Evolutionary conservation across 92 coral and sea anemone species (phyloP), one percentile per base, ranked within the genome.

Genomic region (Zoanthus sansibaricus): DNA sequence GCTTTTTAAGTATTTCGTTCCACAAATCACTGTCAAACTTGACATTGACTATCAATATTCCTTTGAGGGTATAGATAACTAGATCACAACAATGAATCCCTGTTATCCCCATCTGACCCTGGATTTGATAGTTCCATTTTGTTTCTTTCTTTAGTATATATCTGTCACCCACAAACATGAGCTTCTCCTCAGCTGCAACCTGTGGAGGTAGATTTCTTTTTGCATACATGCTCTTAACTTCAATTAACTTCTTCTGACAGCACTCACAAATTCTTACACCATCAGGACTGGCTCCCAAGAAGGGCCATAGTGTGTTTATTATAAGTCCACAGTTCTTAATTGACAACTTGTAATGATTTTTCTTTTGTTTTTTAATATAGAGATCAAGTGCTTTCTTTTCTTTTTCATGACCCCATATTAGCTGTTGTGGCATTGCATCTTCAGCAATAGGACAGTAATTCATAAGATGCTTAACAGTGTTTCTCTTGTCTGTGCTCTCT

Each of bases 261-360:
- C 89, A 89, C 10, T 17, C n/a, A 51, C 92, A 89, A 71, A 45
- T 21, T 1, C 92, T 64, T 3, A 84, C 62, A 51, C 92, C 78
- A 70, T 89, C 89, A 7, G 92, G 89, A 61, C 89, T 89, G 18
- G 92, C 89, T 32, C 88, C 86, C 17, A 89, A 55, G 77, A 77
- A 30, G 64, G 89, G 92, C 92, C 92, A 89, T 15, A 55, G 31
- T 45, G 55, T 45, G 78, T 84, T 85, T 33, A 33, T 33, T 33
- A 33, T 33, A 33, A 33, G 42, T 33, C 42, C 42, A 33, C 42
- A 33, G 42, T 33, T 33, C 3, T 33, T 33, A 33, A 33, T 33
- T 33, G 42, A 33, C 42, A 82, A 45, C 5, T 61, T 72, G 16
- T 84, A 64, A 56, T 89, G 92, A 56, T 83, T 89, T 74, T 66